phyloP scores from a whole-genome alignment of 1,140 invertebrate genomes.

The Trichogramma pretiosum region DNA sequence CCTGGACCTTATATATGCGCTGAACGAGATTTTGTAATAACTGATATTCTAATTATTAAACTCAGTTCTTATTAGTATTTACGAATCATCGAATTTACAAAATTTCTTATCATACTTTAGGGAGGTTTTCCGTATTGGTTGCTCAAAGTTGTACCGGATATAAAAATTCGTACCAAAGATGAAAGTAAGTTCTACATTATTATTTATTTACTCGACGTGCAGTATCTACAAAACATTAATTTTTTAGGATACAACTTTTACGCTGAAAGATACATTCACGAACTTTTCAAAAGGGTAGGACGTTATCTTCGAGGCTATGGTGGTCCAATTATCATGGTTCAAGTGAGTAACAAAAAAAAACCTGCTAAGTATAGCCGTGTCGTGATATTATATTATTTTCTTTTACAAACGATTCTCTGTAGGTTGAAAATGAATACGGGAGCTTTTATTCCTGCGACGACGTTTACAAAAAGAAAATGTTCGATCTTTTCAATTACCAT shows the following conservation, averaged over 20 bases:
- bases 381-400: too few relatives aligned
- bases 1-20: slow-evolving; percentile 91
- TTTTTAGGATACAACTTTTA: slow-evolving; percentile 24
- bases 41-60: too few relatives aligned
- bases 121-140: slow-evolving; percentile 79
- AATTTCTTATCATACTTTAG: slow-evolving; percentile 39
- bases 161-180: slow-evolving; percentile 57
- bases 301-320: slow-evolving; percentile 31
- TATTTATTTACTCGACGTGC: background rate
- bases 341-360: slow-evolving; percentile 18
- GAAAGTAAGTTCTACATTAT: slow-evolving; percentile 36
- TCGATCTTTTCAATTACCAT: slow-evolving; percentile 52
- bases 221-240: background rate
- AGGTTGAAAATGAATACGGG: slow-evolving; percentile 88
- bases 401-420: background rate
- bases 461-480: slow-evolving; percentile 54
- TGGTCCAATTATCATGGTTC: slow-evolving; percentile 33
- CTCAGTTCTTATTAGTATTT: slow-evolving; percentile 15
- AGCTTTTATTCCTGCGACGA: slow-evolving; percentile 64
- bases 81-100: background rate
- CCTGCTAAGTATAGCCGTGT: too few relatives aligned
- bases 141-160: slow-evolving; percentile 56
- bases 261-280: slow-evolving; percentile 30
- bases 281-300: slow-evolving; percentile 43
- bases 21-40: slow-evolving; percentile 65